These are phyloP conservation scores for Podabrus alpinus DNA, from an alignment of 2,888 invertebrate species.

Conservation along the genomic window DNA sequence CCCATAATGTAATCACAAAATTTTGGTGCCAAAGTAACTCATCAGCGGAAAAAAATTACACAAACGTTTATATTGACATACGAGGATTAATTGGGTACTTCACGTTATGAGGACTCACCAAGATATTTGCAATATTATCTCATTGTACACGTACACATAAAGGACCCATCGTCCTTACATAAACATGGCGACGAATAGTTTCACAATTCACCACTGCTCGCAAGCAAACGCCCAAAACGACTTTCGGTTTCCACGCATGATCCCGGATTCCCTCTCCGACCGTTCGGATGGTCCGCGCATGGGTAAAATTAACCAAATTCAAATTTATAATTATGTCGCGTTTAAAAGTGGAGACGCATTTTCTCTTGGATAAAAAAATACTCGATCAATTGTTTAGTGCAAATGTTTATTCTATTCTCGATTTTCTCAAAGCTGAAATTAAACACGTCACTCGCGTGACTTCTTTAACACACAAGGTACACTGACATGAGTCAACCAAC, in stretches of 20 bases:
- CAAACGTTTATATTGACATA: slow-evolving; percentile 53
- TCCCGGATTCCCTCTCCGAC: not conserved
- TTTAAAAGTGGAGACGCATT: slow-evolving; percentile 39
- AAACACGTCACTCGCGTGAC: slow-evolving; percentile 58
- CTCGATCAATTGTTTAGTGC: slow-evolving; percentile 58
- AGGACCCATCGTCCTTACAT: slow-evolving; percentile 55
- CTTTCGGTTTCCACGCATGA: slow-evolving; percentile 31
- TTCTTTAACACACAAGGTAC: slow-evolving; percentile 59
- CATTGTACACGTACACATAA: slow-evolving; percentile 57
- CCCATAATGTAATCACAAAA: slow-evolving; percentile 71
- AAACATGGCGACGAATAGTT: slow-evolving; percentile 61
- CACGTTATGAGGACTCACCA: slow-evolving; percentile 59
- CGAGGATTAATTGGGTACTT: slow-evolving; percentile 59
- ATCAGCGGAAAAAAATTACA: slow-evolving; percentile 60
- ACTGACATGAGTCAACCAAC: not conserved
- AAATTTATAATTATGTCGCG: slow-evolving; percentile 37
- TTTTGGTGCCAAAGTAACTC: slow-evolving; percentile 61
- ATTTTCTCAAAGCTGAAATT: slow-evolving; percentile 63
- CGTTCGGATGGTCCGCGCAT: slow-evolving; percentile 8
- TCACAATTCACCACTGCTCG: slow-evolving; percentile 45
- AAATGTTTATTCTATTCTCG: slow-evolving; percentile 60
- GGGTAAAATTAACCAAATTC: slow-evolving; percentile 12
- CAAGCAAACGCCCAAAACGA: slow-evolving; percentile 42
- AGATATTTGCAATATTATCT: slow-evolving; percentile 58
- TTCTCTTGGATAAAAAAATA: slow-evolving; percentile 54